Evolutionary conservation across 2,797 vertebrate species (phyloP), one percentile per base, ranked within the genome.

Genomic region (Hydrocynus forskahlii): DNA sequence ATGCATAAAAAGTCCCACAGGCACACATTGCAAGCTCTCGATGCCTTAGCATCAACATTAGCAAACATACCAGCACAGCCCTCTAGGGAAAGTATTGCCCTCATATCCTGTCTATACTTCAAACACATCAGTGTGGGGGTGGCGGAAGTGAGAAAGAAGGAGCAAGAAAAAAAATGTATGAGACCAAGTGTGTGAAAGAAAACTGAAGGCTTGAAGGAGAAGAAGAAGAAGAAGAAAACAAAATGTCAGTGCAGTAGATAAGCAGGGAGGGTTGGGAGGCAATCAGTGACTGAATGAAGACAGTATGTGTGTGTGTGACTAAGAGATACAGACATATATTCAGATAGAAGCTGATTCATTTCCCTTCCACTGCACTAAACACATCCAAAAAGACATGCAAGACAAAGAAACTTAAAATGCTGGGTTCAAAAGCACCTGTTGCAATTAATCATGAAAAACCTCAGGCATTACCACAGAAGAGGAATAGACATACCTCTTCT

Each of bases 401-500:
- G 7, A 76, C 14, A 50, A 68, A 68, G 21, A 79, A 2, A 29
- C 2, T 68, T 5, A 45, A 55, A 83, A 13, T 35, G 57, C 21
- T 54, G 19, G 2, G n/a, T 7, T 60, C 19, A 74, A 54, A 79
- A 72, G 68, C 67, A 59, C 55, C 35, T 63, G 29, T 43, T 73
- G 48, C 69, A 66, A 74, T 23, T 7, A 74, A 60, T 63, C 40
- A 79, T 63, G 19, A 75, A 29, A 29, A 75, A 67, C 14, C 64
- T 52, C 25, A 6, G 7, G 19, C 25, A 54, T 45, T 29, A 19
- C 50, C 7, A 9, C 50, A 50, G 59, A 79, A 71, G n/a, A 75
- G 59, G 66, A 70, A 80, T 7, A 60, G 54, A 84, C 86, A 75
- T 80, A 86, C 85, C 85, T 80, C 69, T 84, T 75, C 67, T 77